Evolutionary conservation across 1,140 invertebrate genomes (phyloP).

Genomic region (Drosophila biarmipes): DNA sequence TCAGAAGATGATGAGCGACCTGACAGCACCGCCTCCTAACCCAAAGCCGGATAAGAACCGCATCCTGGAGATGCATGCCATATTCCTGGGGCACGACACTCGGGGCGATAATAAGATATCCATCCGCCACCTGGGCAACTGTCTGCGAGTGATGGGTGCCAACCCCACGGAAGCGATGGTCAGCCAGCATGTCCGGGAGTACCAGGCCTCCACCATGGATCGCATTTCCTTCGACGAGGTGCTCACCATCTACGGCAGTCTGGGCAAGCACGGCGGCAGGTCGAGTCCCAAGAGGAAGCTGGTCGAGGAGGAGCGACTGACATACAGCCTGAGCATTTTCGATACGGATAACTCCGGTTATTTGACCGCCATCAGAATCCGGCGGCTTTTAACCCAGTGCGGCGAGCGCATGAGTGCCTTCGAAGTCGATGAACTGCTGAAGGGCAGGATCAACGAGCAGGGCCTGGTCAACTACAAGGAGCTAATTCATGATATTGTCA

Average conservation of each 20-base stretch:
- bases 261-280: conserved; percentile 7
- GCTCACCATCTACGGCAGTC: conserved; percentile 43
- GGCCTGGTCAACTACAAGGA: conserved; percentile 93
- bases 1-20: not conserved
- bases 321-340: conserved; percentile 88
- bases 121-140: conserved; percentile 59
- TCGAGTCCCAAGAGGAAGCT: not conserved
- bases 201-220: conserved; percentile 10
- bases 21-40: conserved; percentile 5
- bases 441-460: conserved; percentile 95
- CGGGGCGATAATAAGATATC: conserved; percentile 59
- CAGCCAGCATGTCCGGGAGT: conserved; percentile 72
- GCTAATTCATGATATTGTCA: conserved; percentile 61
- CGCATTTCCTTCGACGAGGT: conserved; percentile 60
- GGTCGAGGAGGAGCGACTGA: conserved; percentile 50
- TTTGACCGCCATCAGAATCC: conserved; percentile 94
- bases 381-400: conserved; percentile 96
- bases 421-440: conserved; percentile 97
- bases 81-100: conserved; percentile 39
- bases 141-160: conserved; percentile 81
- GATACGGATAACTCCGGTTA: conserved; percentile 97
- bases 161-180: conserved; percentile 84
- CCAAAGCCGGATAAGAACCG: conserved; percentile 15
- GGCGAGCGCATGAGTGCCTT: conserved; percentile 95
- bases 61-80: conserved; percentile 27